Evolutionary conservation across 2,888 invertebrate genomes (phyloP), one percentile per base, ranked within the genome.

Genomic region (Prosopocoilus inquinatus): DNA sequence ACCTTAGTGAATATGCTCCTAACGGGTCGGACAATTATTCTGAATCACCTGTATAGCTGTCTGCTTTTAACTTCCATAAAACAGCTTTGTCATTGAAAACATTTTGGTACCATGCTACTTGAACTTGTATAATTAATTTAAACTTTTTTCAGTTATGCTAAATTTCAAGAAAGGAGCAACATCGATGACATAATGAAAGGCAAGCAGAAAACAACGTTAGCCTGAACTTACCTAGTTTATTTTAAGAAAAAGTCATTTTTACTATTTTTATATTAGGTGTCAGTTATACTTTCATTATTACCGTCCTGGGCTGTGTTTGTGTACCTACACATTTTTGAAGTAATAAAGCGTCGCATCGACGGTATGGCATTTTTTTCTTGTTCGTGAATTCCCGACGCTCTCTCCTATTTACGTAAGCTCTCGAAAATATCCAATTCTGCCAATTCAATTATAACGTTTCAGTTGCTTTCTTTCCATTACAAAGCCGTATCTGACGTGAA

Each of bases 141-240:
- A 1, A 65, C 57, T 67, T 66, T 70, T 76, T 62, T 68, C 51
- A 78, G 71, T 64, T 82, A 82, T 55, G 53, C 60, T 8, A 71
- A 64, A 66, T 76, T 76, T 59, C 68, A 73, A 65, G 71, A 71
- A 7, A 68, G 68, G 12, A 46, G 53, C 11, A 67, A 62, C 47
- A 33, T 66, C 7, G 63, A 68, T 11, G 70, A 71, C 39, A 62
- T 73, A 44, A 64, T 63, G 50, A 58, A 67, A 8, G 73, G 71
- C 16, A 67, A 63, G 47, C 68, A 68, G 53, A 73, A 66, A 59
- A 70, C 74, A 12, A 76, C 75, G 28, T 63, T 76, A 52, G 76
- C 76, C 4, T 76, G 68, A 63, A 39, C 7, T 16, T 13, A 44
- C 11, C 53, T 32, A 44, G 53, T 50, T 44, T 48, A 51, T 53